Conservation (phyloP, 2,797 vertebrate genomes). For the Cossypha dichroa region DNA sequence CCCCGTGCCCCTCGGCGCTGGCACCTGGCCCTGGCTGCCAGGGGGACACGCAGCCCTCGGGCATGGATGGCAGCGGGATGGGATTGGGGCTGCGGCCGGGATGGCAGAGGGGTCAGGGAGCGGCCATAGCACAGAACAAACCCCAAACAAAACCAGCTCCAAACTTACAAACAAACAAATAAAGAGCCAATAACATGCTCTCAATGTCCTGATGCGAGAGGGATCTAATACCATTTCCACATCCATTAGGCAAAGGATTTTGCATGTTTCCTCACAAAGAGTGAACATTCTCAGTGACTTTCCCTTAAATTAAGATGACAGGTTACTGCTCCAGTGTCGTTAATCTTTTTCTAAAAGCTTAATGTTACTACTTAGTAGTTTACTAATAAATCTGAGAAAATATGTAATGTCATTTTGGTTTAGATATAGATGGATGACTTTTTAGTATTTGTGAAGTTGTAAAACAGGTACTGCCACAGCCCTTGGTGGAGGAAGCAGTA, state of each 20-base stretch:
- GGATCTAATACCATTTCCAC: background rate
- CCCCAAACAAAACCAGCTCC: background rate
- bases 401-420: slow-evolving; percentile 67
- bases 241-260: slow-evolving; percentile 70
- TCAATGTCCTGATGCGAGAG: slow-evolving; percentile 18
- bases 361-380: slow-evolving; percentile 78
- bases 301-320: slow-evolving; percentile 78
- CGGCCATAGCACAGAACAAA: accelerated
- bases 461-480: background rate
- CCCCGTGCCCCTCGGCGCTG: background rate
- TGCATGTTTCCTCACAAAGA: slow-evolving; percentile 68
- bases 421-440: slow-evolving; percentile 66
- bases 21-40: background rate
- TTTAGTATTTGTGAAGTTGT: slow-evolving; percentile 2
- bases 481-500: background rate
- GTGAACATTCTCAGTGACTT: slow-evolving; percentile 71
- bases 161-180: background rate
- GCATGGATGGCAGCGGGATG: background rate
- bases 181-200: background rate
- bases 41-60: background rate
- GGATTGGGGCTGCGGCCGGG: background rate
- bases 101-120: accelerated
- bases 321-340: slow-evolving; percentile 54
- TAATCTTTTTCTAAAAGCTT: slow-evolving; percentile 83
- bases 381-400: slow-evolving; percentile 80